phyloP scores from a whole-genome alignment of 2,797 vertebrate genomes.

The Zenarchopterus dispar region DNA sequence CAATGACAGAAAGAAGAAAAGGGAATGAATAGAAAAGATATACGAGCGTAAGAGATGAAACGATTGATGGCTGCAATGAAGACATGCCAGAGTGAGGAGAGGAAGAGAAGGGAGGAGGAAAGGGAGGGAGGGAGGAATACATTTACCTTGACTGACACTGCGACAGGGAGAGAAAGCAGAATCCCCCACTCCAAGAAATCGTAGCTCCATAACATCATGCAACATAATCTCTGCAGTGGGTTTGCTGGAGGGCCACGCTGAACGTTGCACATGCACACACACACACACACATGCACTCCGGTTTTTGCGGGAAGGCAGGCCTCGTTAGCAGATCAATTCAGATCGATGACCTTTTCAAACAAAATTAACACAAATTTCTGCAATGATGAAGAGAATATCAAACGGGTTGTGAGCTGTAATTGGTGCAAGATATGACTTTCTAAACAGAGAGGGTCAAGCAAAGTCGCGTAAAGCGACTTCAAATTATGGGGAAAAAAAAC shows the following conservation, averaged over 20 bases:
- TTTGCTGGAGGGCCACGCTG: slow-evolving; percentile 39
- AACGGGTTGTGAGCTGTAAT: not conserved
- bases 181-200: slow-evolving; percentile 57
- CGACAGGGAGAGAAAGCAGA: slow-evolving; percentile 73
- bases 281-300: not conserved
- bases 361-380: too few species aligned
- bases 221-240: slow-evolving; percentile 70
- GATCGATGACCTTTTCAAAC: too few species aligned
- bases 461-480: slow-evolving; percentile 7
- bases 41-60: slow-evolving; percentile 32
- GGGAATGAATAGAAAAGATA: slow-evolving; percentile 1
- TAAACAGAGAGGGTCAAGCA: not conserved
- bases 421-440: not conserved
- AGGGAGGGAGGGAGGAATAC: slow-evolving; percentile 48
- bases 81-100: slow-evolving; percentile 21
- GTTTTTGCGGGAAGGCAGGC: not conserved
- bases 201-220: slow-evolving; percentile 64
- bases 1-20: slow-evolving; percentile 17
- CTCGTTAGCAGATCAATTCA: not conserved
- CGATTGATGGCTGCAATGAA: slow-evolving; percentile 37
- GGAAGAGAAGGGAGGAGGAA: not conserved
- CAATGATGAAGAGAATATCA: too few species aligned
- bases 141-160: slow-evolving; percentile 79
- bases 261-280: not conserved
- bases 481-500: slow-evolving; percentile 8